Evolutionary conservation across 2,797 vertebrate genomes (phyloP).

Genomic region (Pyrocephalus nanus): DNA sequence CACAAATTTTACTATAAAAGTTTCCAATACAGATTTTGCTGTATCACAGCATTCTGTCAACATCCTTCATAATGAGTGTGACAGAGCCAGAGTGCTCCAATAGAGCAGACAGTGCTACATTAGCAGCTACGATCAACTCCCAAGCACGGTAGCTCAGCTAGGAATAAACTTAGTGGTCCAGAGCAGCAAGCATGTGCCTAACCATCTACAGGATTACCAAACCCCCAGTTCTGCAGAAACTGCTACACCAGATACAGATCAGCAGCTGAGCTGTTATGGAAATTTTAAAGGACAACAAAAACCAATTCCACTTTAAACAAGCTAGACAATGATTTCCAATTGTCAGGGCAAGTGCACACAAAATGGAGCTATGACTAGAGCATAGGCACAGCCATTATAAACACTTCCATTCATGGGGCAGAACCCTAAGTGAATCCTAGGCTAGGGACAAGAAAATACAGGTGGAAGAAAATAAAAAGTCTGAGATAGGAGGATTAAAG

Average conservation of each 20-base stretch:
- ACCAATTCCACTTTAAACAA: background rate
- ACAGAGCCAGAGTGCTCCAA: background rate
- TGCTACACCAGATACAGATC: background rate
- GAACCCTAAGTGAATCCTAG: background rate
- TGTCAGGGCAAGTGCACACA: background rate
- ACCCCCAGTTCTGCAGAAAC: background rate
- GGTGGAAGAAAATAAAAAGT: background rate
- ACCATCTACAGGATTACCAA: background rate
- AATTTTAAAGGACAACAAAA: background rate
- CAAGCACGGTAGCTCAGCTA: background rate
- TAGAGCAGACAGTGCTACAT: background rate
- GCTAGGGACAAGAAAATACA: background rate
- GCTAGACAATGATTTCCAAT: background rate
- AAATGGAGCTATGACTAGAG: background rate
- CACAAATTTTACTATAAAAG: background rate
- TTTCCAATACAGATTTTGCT: background rate
- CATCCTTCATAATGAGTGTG: background rate
- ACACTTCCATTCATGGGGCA: background rate
- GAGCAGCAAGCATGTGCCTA: rapidly evolving
- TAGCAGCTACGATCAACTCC: background rate
- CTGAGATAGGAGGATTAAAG: background rate
- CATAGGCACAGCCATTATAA: background rate
- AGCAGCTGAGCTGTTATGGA: background rate
- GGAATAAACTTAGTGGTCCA: background rate
- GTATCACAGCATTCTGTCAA: background rate